Evolutionary conservation across 2,797 vertebrate genomes (phyloP).

Genomic region (Rhabdophis nuchalis): DNA sequence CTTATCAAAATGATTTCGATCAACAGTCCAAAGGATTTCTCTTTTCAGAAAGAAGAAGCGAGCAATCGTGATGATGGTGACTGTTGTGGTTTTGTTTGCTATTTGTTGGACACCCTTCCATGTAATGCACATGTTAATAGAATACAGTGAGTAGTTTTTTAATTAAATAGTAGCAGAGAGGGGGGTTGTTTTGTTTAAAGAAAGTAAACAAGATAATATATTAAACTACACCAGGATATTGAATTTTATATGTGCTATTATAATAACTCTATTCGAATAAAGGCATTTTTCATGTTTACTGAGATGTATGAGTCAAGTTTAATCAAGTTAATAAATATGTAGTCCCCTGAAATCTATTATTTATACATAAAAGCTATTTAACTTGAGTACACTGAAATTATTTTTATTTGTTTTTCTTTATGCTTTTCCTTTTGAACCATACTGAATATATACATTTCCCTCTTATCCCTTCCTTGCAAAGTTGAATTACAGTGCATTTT

Average conservation of each 20-base stretch:
- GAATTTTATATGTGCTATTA: neutral
- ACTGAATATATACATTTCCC: neutral
- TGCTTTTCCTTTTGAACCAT: neutral
- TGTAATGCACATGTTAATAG: slow-evolving; percentile 73
- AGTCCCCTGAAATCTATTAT: neutral
- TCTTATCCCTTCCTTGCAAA: neutral
- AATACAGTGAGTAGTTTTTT: slow-evolving; percentile 71
- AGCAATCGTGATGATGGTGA: slow-evolving; percentile 77
- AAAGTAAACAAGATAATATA: neutral
- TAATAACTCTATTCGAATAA: neutral
- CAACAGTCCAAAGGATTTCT: slow-evolving; percentile 43
- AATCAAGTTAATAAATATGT: neutral
- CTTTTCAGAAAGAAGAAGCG: slow-evolving; percentile 74
- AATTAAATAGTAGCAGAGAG: neutral
- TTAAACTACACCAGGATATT: neutral
- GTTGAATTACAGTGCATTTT: neutral
- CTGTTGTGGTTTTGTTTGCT: slow-evolving; percentile 74
- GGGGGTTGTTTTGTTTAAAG: neutral
- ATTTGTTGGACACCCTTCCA: slow-evolving; percentile 79
- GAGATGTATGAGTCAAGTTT: neutral
- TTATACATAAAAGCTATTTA: neutral
- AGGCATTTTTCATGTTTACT: neutral
- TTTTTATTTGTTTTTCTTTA: neutral
- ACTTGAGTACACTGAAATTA: neutral
- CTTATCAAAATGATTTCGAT: neutral